Percentiles rank a stretch among this genome's conserved stretches.
phyloP scores from a whole-genome alignment of 2,797 vertebrate species.

The Xiphophorus birchmanni region DNA sequence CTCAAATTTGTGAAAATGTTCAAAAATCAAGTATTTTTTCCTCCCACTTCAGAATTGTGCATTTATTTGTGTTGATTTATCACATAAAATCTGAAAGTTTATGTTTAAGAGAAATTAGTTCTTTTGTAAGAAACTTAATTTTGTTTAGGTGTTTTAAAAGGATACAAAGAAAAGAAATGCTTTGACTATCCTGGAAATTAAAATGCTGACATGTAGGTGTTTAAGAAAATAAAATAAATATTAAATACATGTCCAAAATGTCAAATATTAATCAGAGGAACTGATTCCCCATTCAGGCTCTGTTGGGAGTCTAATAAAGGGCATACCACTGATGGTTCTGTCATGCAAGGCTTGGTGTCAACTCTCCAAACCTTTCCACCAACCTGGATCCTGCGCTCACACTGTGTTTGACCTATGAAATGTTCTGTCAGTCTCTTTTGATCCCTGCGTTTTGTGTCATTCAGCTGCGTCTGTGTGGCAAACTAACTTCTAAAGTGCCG shows the following conservation, averaged over 20 bases:
- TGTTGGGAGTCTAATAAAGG: background rate
- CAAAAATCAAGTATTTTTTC: background rate
- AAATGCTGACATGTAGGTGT: background rate
- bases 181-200: background rate
- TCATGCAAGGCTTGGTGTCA: background rate
- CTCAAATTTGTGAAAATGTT: background rate
- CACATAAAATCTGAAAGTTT: background rate
- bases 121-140: background rate
- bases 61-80: background rate
- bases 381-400: background rate
- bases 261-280: background rate
- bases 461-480: background rate
- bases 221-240: background rate
- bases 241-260: background rate
- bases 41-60: background rate
- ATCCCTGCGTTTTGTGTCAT: slow-evolving; percentile 1
- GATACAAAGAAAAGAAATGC: background rate
- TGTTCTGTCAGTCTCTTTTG: background rate
- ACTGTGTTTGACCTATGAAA: slow-evolving; percentile 8
- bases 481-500: background rate
- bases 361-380: slow-evolving; percentile 6
- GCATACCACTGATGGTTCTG: background rate
- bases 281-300: background rate
- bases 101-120: background rate
- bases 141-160: background rate